Evolutionary conservation across 2,888 invertebrate genomes (phyloP).

Genomic region (Epinotia ramella): DNA sequence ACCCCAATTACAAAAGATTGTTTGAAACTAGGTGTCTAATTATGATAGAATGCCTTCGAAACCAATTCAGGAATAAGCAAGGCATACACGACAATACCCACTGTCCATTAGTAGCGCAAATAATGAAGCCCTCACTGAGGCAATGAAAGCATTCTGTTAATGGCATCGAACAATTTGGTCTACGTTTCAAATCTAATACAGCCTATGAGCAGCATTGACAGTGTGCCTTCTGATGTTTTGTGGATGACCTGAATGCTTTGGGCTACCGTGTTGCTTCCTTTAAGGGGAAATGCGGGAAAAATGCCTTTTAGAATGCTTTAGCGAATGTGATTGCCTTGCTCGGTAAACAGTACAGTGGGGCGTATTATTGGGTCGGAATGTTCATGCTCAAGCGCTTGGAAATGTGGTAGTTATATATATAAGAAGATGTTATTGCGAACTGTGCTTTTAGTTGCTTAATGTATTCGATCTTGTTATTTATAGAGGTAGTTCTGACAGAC

Average conservation of each 20-base stretch:
- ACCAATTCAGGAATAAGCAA: background rate
- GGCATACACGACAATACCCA: background rate
- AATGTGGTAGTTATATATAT: too few relatives aligned
- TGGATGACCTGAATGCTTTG: background rate
- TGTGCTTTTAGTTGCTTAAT: background rate
- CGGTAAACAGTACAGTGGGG: background rate
- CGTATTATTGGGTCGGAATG: background rate
- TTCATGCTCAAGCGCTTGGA: background rate
- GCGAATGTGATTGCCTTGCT: conserved; percentile 16
- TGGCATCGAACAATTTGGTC: conserved; percentile 33
- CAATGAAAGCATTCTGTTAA: conserved; percentile 37
- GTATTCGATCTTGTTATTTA: too few relatives aligned
- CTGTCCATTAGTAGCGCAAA: conserved; percentile 32
- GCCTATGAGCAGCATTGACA: background rate
- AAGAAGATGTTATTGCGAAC: background rate
- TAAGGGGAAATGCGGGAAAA: conserved; percentile 25
- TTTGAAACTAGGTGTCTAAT: background rate
- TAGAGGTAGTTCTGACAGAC: too few relatives aligned
- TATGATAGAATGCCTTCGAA: background rate
- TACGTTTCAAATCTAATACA: background rate
- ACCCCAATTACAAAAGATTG: background rate
- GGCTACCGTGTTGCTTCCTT: conserved; percentile 23
- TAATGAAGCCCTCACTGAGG: conserved; percentile 32
- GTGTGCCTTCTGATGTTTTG: background rate
- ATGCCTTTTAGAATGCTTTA: conserved; percentile 15